Evolutionary conservation across 2,888 invertebrate genomes (phyloP).

Genomic region (Thecophora atra): DNA sequence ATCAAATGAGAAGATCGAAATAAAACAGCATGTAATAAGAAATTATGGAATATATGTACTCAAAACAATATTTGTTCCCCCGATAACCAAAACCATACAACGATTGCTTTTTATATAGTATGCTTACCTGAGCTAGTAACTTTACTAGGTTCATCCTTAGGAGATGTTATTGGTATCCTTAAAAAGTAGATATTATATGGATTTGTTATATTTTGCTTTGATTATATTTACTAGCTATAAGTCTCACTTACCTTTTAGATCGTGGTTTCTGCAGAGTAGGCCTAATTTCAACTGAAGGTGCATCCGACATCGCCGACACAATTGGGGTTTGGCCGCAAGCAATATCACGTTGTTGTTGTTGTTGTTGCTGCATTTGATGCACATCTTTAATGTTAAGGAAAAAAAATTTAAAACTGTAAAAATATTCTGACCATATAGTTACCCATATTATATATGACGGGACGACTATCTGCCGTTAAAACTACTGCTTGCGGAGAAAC

Average conservation of each 20-base stretch:
- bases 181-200: slow-evolving; percentile 19
- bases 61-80: no score
- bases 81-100: no score
- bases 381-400: slow-evolving; percentile 33
- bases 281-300: slow-evolving; percentile 68
- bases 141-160: slow-evolving; percentile 46
- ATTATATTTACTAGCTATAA: not conserved
- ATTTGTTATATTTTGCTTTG: no score
- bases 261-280: slow-evolving; percentile 66
- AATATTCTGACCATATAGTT: not conserved
- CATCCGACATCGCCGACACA: slow-evolving; percentile 77
- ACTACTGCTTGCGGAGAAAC: slow-evolving; percentile 11
- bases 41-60: no score
- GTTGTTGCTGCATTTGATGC: slow-evolving; percentile 48
- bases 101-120: not conserved
- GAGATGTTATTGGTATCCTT: slow-evolving; percentile 56
- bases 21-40: no score
- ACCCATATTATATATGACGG: slow-evolving; percentile 24
- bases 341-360: slow-evolving; percentile 46
- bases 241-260: slow-evolving; percentile 37
- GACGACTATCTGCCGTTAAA: slow-evolving; percentile 16
- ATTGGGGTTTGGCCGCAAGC: slow-evolving; percentile 68
- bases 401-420: not conserved
- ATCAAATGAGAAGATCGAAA: no score
- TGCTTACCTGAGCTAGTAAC: slow-evolving; percentile 22